Conservation (phyloP, 1,140 invertebrate genomes). For the Cydia splendana region DNA sequence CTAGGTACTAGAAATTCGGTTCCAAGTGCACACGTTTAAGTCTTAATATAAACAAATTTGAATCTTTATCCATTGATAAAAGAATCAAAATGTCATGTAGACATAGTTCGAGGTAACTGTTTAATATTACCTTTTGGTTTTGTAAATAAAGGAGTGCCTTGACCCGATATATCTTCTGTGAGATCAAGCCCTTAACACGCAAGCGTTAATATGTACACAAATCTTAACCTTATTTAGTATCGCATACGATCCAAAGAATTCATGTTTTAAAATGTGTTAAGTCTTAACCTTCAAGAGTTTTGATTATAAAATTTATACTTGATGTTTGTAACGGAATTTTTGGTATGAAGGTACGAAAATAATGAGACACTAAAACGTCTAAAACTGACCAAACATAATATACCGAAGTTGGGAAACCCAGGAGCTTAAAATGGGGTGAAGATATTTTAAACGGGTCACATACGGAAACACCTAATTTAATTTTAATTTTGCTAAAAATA, state of each 20-base stretch:
- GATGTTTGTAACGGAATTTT: neutral
- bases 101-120: neutral
- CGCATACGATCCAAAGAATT: neutral
- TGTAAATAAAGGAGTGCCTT: neutral
- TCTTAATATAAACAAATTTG: neutral
- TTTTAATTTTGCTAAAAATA: too few species aligned
- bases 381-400: too few species aligned
- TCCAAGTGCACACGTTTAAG: neutral
- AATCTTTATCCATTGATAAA: neutral
- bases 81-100: neutral
- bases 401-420: too few species aligned
- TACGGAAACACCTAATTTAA: too few species aligned
- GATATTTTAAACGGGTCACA: too few species aligned
- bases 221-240: neutral
- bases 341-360: neutral
- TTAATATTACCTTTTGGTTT: neutral
- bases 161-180: neutral
- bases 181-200: constrained; percentile 4
- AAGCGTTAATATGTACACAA: constrained; percentile 6
- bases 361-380: too few species aligned
- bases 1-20: neutral
- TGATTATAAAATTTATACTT: neutral
- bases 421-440: too few species aligned
- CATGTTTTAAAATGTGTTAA: neutral
- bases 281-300: neutral